phyloP scores from a whole-genome alignment of 2,113 vertebrate species.

The Psittacula cyanocephala region DNA sequence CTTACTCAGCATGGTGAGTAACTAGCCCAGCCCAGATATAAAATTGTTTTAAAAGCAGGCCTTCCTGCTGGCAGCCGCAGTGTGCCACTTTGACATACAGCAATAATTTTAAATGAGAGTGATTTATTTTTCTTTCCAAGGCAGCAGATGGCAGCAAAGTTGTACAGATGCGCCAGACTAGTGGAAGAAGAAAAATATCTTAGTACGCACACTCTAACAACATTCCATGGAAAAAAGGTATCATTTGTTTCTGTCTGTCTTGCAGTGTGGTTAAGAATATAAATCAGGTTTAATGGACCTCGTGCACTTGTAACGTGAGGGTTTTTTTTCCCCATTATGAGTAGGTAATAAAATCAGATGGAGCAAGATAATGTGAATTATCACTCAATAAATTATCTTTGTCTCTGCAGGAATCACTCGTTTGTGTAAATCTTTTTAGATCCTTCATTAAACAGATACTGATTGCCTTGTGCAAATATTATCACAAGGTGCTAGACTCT shows the following conservation, averaged over 20 bases:
- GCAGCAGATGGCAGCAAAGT: conserved; percentile 78
- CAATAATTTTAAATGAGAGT: conserved; percentile 16
- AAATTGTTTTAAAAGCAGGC: not conserved
- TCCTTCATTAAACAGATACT: not conserved
- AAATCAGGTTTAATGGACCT: conserved; percentile 36
- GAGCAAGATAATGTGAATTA: not conserved
- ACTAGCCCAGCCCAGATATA: not conserved
- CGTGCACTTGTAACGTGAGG: not conserved
- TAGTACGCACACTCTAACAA: not conserved
- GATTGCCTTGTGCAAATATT: not conserved
- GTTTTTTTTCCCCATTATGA: not conserved
- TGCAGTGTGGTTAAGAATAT: conserved; percentile 11
- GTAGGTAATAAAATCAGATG: not conserved
- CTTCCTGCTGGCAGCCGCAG: conserved; percentile 21
- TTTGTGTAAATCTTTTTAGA: not conserved
- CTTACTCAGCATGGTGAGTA: conserved; percentile 44
- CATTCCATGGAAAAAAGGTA: conserved; percentile 43
- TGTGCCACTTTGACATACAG: conserved; percentile 5
- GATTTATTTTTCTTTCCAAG: conserved; percentile 44
- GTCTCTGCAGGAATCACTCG: not conserved
- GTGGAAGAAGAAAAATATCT: conserved; percentile 33
- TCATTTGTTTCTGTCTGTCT: conserved; percentile 60
- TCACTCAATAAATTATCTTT: not conserved
- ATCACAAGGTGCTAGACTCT: not conserved
- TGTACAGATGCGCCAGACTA: conserved; percentile 49